Evolutionary conservation across 2,888 invertebrate genomes (phyloP), one percentile per base, ranked within the genome.

Genomic region (Cantharis nigra): DNA sequence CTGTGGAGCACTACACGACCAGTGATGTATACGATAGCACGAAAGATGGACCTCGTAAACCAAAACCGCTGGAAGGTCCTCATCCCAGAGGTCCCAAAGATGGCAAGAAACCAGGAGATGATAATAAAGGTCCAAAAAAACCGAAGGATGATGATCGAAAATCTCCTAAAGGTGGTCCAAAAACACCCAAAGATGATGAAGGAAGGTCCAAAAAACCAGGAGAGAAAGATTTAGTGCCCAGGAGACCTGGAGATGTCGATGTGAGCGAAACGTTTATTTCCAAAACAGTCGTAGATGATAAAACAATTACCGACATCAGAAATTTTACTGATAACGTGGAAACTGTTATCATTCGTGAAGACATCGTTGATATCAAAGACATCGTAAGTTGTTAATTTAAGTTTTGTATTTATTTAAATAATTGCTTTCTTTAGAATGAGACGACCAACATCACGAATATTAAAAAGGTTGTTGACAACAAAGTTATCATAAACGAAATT

Each of bases 351-450:
- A 90, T 91, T 69, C 89, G 90, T 72, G 91, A 90, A 86, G 89
- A 91, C 79, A 91, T 92, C 79, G 89, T 91, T 83, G 91, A 91
- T 82, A 90, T 92, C 14, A 92, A 91, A 86, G 91, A 88, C 81
- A 88, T 88, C 76, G 89, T 89, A 86, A 88, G 88, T 87, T 30
- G 70, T 64, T 64, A 67, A 74, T 70, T 73, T 69, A 20, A 16
- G n/a, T 71, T 63, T 63, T 69, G 20, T 49, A 70, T 26, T 70
- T 62, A 72, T 71, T 74, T 70, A 70, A 71, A 74, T 64, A n/a
- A 16, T 73, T 64, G 71, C 70, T 78, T 78, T 74, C 85, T 85
- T 9, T 83, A 89, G 89, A 87, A 85, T 74, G 87, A 89, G 84
- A 87, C 88, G 69, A 87, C 87, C 74, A 88, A 89, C 79, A 85